Evolutionary conservation across 2,797 vertebrate genomes (phyloP), one percentile per base, ranked within the genome.

Genomic region (Zalophus californianus): DNA sequence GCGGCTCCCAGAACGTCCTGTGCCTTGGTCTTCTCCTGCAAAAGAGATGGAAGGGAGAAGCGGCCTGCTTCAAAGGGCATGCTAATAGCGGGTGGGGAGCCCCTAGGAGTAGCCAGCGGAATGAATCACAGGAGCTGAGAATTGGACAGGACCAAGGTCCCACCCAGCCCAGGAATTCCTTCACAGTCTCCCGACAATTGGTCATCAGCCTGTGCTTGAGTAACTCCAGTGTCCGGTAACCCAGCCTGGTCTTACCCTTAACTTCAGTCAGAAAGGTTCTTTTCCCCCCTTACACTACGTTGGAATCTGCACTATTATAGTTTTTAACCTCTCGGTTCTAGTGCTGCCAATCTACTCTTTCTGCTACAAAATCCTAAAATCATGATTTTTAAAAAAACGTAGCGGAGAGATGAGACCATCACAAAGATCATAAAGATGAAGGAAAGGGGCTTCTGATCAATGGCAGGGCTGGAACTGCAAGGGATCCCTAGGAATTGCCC

Each of bases 1-100:
- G 98, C 91, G 2, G 98, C 98, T 5, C 98, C 98, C 44, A 98
- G 96, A 50, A 98, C 97, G 87, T 99, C 99, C 86, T 86, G 98
- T 48, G 95, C 93, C 97, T 98, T 99, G 97, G 73, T 98, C 96
- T 98, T 98, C 0, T 98, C 98, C 99, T 99, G 95, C 95, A 88
- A 91, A 56, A 96, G 80, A 64, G 50, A 93, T n/a, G 86, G 97
- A 91, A 23, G 75, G 70, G 85, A 94, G 87, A 94, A 60, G 82
- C 2, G 2, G 78, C 77, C 50, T 14, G 82, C 91, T 95, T 96
- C 79, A 98, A 94, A 97, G 95, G 70, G 72, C 83, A 38, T 79
- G 78, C 68, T 92, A 82, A 75, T 35, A 91, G 77, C 2, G 96
- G 97, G 97, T 56, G 96, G 98, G 94, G 97, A 96, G 78, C 48